Percentiles rank a stretch among this genome's conserved stretches.
Evolutionary conservation across 2,113 vertebrate species (phyloP).

Genomic region (Caretta caretta): DNA sequence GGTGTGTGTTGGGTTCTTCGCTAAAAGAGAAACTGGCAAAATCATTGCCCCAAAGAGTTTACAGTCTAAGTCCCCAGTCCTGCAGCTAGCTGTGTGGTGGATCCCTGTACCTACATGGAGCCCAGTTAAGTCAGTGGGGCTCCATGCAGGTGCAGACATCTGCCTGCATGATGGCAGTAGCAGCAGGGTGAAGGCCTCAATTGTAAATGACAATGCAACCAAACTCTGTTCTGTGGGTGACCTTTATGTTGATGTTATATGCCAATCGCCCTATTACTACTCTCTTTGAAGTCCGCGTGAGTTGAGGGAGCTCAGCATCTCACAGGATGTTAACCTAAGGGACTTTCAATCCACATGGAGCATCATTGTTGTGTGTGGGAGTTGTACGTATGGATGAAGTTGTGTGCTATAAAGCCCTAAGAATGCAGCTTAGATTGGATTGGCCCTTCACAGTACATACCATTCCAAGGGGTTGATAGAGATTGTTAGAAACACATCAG

Average conservation of each 20-base stretch:
- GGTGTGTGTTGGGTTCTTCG: rapidly evolving
- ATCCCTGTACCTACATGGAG: neutral
- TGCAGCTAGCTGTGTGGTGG: neutral
- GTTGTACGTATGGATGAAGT: rapidly evolving
- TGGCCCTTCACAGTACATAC: neutral
- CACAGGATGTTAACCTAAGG: neutral
- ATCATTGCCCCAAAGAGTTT: neutral
- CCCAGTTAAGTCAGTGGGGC: neutral
- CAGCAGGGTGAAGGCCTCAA: neutral
- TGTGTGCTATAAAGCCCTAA: neutral
- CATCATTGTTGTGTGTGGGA: neutral
- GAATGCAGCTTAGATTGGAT: neutral
- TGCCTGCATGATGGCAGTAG: rapidly evolving
- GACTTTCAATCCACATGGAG: neutral
- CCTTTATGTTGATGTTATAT: no score
- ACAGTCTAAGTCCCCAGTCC: neutral
- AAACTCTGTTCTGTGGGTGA: neutral
- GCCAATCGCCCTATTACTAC: neutral
- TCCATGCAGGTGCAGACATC: neutral
- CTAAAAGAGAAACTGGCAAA: rapidly evolving
- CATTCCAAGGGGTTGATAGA: neutral
- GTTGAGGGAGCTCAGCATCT: neutral
- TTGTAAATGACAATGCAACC: neutral
- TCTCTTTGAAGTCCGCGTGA: rapidly evolving
- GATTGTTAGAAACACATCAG: neutral